Evolutionary conservation across 2,888 invertebrate genomes (phyloP).

Genomic region (Rhagium mordax): DNA sequence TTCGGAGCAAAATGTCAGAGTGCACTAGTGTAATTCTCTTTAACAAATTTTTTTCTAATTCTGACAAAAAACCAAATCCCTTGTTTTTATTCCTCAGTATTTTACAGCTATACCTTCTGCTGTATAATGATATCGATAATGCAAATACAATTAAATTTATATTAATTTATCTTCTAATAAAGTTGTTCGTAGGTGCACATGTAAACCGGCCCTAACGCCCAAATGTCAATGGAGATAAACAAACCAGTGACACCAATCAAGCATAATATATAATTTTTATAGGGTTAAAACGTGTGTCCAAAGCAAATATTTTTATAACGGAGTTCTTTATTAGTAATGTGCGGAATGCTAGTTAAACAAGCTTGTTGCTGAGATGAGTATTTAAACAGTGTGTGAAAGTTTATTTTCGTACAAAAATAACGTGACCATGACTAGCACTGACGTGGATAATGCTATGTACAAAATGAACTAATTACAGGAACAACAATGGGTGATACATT

Average conservation of each 20-base stretch:
- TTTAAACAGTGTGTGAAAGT: conserved; percentile 1
- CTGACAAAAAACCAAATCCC: too few relatives aligned
- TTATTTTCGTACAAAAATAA: conserved; percentile 3
- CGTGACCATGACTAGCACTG: conserved; percentile 26
- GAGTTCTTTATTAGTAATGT: background rate
- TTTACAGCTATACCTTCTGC: too few relatives aligned
- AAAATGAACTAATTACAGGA: background rate
- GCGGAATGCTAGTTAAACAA: conserved; percentile 20
- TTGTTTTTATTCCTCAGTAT: too few relatives aligned
- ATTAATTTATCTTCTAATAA: background rate
- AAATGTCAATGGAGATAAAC: conserved; percentile 16
- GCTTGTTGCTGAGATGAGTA: background rate
- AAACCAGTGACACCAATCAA: background rate
- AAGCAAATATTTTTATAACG: conserved; percentile 16
- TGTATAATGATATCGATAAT: too few relatives aligned
- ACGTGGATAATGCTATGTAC: background rate
- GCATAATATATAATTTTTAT: background rate
- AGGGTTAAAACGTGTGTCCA: background rate
- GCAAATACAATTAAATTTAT: too few relatives aligned
- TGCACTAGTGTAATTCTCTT: too few relatives aligned
- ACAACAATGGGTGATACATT: conserved; percentile 56
- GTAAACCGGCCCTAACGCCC: background rate
- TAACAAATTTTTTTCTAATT: too few relatives aligned
- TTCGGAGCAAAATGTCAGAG: too few relatives aligned
- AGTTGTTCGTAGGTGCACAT: background rate